These are phyloP conservation scores for Globodera ellingtonae DNA, from an alignment of 1,140 invertebrate genomes.

Conservation along the genomic window DNA sequence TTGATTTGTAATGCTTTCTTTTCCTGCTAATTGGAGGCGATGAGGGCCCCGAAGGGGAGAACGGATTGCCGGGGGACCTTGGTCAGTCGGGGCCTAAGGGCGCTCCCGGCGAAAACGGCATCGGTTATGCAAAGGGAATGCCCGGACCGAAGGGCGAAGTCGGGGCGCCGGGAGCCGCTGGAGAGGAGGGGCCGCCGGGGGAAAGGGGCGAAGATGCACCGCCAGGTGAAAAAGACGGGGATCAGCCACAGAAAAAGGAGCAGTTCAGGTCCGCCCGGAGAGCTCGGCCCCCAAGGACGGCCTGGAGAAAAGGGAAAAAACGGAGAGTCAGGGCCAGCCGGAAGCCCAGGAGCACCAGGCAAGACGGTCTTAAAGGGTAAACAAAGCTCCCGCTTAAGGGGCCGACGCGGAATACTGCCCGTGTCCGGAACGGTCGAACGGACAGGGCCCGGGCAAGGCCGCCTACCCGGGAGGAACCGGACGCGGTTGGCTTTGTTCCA, in stretches of 20 bases:
- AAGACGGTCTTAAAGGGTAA: neutral
- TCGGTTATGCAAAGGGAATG: constrained; percentile 36
- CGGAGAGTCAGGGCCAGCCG: constrained; percentile 24
- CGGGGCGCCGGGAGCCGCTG: constrained; percentile 30
- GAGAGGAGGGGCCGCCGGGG: constrained; percentile 43
- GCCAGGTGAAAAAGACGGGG: constrained; percentile 16
- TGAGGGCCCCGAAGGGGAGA: constrained; percentile 33
- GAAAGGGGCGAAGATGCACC: constrained; percentile 47
- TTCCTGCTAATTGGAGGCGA: constrained; percentile 5
- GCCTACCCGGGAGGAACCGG: neutral
- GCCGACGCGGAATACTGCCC: constrained; percentile 45
- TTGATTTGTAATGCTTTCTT: neutral
- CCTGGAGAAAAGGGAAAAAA: constrained; percentile 40
- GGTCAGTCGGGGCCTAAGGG: constrained; percentile 28
- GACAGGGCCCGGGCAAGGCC: neutral
- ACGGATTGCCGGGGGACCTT: constrained; percentile 33
- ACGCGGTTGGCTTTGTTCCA: neutral
- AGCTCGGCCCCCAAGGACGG: constrained; percentile 37
- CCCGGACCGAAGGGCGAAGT: constrained; percentile 45
- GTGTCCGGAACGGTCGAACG: constrained; percentile 34
- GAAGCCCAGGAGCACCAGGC: constrained; percentile 28
- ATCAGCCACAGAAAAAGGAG: neutral
- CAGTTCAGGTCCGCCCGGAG: constrained; percentile 31
- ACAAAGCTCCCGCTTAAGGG: neutral
- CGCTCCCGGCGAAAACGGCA: constrained; percentile 32